Conservation (phyloP, 2,888 invertebrate species). For the Allolobophora icterica region DNA sequence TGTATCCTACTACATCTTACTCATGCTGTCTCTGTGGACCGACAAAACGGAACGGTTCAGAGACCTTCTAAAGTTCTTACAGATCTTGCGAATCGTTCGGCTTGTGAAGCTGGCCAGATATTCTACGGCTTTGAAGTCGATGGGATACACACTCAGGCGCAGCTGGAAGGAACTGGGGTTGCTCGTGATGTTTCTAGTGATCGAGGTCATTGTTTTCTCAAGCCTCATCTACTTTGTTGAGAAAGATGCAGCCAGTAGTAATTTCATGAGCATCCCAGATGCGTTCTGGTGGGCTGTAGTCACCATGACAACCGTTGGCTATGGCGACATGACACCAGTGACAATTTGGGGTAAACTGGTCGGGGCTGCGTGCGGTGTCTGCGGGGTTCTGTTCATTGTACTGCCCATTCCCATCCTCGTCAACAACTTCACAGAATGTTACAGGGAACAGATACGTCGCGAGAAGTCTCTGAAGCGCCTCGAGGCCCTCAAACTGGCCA, state of each 20-base stretch:
- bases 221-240: slow-evolving; percentile 98
- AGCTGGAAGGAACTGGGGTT: slow-evolving; percentile 96
- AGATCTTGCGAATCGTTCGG: slow-evolving; percentile 86
- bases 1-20: slow-evolving; percentile 95
- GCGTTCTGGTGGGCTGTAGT: slow-evolving; percentile 99
- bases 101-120: slow-evolving; percentile 78
- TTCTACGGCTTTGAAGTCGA: slow-evolving; percentile 92
- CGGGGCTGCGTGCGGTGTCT: slow-evolving; percentile 99
- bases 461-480: slow-evolving; percentile 96
- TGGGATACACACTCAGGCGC: slow-evolving; percentile 96
- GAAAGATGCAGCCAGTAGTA: slow-evolving; percentile 93
- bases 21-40: slow-evolving; percentile 95
- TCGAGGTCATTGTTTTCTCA: slow-evolving; percentile 98
- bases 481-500: slow-evolving; percentile 94
- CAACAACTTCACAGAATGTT: slow-evolving; percentile 99
- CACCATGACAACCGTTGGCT: slow-evolving; percentile 80
- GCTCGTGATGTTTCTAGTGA: slow-evolving; percentile 97
- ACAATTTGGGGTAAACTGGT: slow-evolving; percentile 98
- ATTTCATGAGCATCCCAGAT: slow-evolving; percentile 97
- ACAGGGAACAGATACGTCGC: slow-evolving; percentile 99
- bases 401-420: slow-evolving; percentile 99
- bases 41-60: slow-evolving; percentile 72
- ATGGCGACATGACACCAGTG: slow-evolving; percentile 96
- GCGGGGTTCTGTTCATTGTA: slow-evolving; percentile 99
- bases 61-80: slow-evolving; percentile 95